These are phyloP conservation scores for Microcebus ravelobensis DNA, from an alignment of 2,113 vertebrate genomes.

Conservation along the genomic window DNA sequence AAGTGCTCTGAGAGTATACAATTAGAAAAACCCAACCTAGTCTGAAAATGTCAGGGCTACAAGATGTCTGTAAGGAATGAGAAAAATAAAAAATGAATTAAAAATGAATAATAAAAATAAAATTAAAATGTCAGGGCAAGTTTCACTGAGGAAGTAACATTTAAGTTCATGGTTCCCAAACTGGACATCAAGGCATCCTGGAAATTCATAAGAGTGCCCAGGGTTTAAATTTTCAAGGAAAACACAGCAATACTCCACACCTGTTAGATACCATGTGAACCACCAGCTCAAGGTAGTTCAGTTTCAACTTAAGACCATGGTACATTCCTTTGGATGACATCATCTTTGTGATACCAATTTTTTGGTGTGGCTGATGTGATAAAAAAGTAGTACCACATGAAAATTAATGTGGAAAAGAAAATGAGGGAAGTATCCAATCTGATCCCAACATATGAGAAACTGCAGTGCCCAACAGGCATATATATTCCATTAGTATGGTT, in stretches of 20 bases:
- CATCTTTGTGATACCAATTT: not conserved
- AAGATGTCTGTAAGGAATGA: too few relatives aligned
- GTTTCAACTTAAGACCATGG: not conserved
- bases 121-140: not conserved
- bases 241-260: not conserved
- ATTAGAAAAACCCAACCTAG: not conserved
- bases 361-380: not conserved
- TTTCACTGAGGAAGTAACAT: not conserved
- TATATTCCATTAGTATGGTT: not conserved
- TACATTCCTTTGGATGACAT: not conserved
- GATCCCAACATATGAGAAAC: not conserved
- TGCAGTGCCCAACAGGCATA: not conserved
- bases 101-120: too few relatives aligned
- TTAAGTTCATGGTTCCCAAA: not conserved
- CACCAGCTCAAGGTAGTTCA: not conserved
- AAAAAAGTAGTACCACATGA: not conserved
- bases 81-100: too few relatives aligned
- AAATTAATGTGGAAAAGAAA: constrained; percentile 22
- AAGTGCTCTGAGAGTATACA: not conserved
- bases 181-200: not conserved
- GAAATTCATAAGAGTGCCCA: not conserved
- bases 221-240: not conserved
- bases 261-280: not conserved
- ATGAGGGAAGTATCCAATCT: not conserved
- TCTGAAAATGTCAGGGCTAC: not conserved